Conservation (phyloP, 2,888 invertebrate species). For the Nomada lathburiana region DNA sequence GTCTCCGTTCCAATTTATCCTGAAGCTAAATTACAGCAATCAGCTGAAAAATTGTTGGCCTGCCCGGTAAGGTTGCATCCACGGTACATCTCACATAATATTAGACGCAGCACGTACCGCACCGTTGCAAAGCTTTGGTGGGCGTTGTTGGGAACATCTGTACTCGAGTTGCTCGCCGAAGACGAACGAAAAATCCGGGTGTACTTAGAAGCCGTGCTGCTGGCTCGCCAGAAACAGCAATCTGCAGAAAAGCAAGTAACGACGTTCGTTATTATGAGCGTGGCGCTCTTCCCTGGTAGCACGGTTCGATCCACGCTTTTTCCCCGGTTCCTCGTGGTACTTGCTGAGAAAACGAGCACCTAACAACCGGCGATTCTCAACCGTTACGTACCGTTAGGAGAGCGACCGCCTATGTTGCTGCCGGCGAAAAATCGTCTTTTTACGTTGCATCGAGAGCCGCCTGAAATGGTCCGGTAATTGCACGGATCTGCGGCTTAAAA, state of each 20-base stretch:
- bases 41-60: background rate
- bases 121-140: background rate
- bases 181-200: conserved; percentile 16
- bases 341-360: conserved; percentile 57
- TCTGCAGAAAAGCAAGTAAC: conserved; percentile 21
- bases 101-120: background rate
- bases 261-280: conserved; percentile 40
- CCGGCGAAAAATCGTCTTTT: conserved; percentile 49
- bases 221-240: conserved; percentile 29
- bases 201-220: conserved; percentile 8
- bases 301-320: conserved; percentile 39
- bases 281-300: conserved; percentile 18
- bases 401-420: conserved; percentile 55
- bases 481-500: conserved; percentile 40
- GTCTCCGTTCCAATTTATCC: background rate
- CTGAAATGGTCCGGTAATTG: conserved; percentile 51
- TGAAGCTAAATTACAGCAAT: conserved; percentile 6
- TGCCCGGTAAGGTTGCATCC: background rate
- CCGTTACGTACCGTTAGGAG: conserved; percentile 77
- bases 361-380: conserved; percentile 73
- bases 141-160: background rate
- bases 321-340: conserved; percentile 65
- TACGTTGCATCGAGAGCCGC: conserved; percentile 24
- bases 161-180: background rate
- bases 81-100: background rate